phyloP scores from a whole-genome alignment of 2,113 vertebrate genomes.

The Protobothrops flavoviridis region DNA sequence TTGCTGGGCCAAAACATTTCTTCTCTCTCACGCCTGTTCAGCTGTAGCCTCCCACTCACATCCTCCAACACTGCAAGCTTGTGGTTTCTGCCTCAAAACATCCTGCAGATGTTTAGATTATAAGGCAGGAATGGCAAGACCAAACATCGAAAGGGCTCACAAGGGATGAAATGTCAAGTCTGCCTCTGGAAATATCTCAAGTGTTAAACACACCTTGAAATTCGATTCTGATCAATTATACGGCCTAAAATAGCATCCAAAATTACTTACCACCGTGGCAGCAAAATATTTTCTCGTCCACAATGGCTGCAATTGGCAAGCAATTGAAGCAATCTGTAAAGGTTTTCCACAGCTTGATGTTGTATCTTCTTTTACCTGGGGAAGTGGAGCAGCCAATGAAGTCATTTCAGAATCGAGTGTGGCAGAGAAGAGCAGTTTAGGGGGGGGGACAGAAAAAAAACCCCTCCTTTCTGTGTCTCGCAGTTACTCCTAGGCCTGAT shows the following conservation, averaged over 20 bases:
- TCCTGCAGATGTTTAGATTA: not conserved
- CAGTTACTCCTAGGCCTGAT: not conserved
- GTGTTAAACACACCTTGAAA: not conserved
- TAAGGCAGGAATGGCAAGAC: not conserved
- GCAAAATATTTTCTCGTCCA: constrained; percentile 99
- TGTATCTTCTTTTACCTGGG: constrained; percentile 96
- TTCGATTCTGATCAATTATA: not conserved
- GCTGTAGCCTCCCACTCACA: constrained; percentile 12
- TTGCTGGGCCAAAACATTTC: constrained; percentile 26
- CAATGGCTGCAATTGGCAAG: constrained; percentile 96
- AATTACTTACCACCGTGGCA: constrained; percentile 88
- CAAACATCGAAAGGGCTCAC: not conserved
- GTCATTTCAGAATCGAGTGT: not conserved
- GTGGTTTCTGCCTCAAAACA: not conserved
- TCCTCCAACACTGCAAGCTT: not conserved
- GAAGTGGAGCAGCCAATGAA: not conserved
- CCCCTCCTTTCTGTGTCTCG: not conserved
- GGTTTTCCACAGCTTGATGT: constrained; percentile 99
- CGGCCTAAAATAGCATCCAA: not conserved
- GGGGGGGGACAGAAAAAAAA: not conserved
- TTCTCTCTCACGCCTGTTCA: constrained; percentile 8
- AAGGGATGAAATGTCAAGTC: not conserved
- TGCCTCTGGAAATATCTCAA: not conserved
- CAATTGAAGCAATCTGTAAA: constrained; percentile 99
- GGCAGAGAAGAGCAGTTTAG: not conserved